phyloP scores from a whole-genome alignment of 2,888 invertebrate genomes.

The Omphaloscelis lunosa region DNA sequence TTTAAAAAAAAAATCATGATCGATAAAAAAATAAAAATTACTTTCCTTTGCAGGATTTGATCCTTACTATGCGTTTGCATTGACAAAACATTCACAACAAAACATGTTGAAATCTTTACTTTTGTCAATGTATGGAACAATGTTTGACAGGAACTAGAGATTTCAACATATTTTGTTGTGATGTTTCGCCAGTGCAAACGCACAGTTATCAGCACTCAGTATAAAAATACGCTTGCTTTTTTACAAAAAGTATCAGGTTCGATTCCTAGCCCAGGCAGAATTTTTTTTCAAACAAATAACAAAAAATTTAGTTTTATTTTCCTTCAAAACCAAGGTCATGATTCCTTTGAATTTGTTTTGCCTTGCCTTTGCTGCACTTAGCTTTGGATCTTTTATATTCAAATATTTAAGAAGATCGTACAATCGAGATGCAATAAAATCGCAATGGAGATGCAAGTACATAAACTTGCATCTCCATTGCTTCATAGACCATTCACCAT shows the following conservation, averaged over 20 bases:
- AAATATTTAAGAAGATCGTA: background rate
- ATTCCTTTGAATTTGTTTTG: background rate
- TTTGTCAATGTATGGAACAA: too few species aligned
- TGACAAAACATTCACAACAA: too few species aligned
- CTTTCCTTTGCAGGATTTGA: background rate
- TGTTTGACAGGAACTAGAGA: too few species aligned
- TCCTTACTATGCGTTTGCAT: background rate
- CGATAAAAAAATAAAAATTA: background rate
- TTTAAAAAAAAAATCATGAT: background rate
- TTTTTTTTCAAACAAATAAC: background rate
- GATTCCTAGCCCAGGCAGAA: background rate
- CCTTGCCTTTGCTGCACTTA: background rate
- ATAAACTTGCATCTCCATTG: background rate
- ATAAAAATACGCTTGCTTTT: background rate
- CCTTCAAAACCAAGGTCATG: background rate
- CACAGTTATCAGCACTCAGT: background rate
- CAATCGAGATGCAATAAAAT: too few species aligned
- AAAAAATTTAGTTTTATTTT: background rate
- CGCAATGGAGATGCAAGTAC: too few species aligned
- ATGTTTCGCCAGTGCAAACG: too few species aligned
- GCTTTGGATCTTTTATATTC: background rate
- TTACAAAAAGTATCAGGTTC: too few species aligned
- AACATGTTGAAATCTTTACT: too few species aligned
- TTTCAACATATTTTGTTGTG: too few species aligned
- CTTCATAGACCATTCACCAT: background rate